Evolutionary conservation across 2,888 invertebrate genomes (phyloP), one percentile per base, ranked within the genome.

Genomic region (Agriopis marginaria): DNA sequence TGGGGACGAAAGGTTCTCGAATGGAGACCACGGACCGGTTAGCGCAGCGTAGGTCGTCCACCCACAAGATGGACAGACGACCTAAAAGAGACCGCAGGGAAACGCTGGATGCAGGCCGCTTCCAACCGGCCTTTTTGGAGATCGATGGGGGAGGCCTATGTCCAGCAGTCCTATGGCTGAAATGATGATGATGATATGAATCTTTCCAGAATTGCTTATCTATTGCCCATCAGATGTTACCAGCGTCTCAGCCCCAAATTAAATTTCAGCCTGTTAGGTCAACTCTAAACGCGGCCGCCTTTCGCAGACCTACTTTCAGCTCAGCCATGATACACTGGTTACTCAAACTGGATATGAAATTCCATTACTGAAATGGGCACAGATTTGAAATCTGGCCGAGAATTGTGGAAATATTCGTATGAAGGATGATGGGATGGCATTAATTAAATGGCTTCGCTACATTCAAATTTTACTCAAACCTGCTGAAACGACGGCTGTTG

Each of bases 361-460:
- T 60, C 58, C 58, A 59, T 40, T 54, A 59, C 32, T 10, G 69
- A 68, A 73, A 75, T 76, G 72, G 72, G 68, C 53, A 68, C 55
- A 63, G 71, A 69, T 74, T 74, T 72, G 68, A 73, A 74, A 74
- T 70, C 70, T 63, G 58, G 32, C 63, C 70, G 45, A 66, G 39
- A 39, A 51, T 58, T 14, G 32, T 42, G 0, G 47, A 59, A 51
- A 50, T 44, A 42, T 17, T 44, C 42, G 39, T 51, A 17, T 44
- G 23, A 58, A 9, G 10, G 17, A 23, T 39, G 60, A 61, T 42
- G 39, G 50, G 39, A 56, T 54, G 40, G 40, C 14, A 44, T 54
- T 63, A 54, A 58, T 58, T 23, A 45, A 56, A 58, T 58, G 6
- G 17, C 58, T 58, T 58, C 58, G 58, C 45, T 58, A 45, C 45